Base-by-base conservation (phyloP, 1,140 invertebrate species). In the Drosophila albomicans region DNA sequence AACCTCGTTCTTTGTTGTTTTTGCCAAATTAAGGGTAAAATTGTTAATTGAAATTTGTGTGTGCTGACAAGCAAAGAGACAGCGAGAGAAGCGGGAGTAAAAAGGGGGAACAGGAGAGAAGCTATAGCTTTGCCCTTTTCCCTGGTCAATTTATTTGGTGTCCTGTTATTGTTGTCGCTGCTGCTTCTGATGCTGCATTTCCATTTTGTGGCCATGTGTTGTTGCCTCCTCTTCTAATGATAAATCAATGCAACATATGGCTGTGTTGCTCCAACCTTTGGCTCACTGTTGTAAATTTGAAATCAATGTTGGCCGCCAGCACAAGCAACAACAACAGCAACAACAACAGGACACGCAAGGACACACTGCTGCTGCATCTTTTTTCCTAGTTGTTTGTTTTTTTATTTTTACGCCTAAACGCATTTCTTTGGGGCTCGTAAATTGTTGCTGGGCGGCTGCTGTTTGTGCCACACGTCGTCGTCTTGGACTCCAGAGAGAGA, bases 1-100 rank as follows among this genome's bases (percentile, higher is more conserved):
- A 72, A 64, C 61, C 65, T 63, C 68, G 71, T 70, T 13, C 41
- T 38, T 38, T 78, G 67, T 81, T 72, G 75, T 75, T 74, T 66
- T 81, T 82, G 80, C 71, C 69, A 85, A 89, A 89, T 85, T 89
- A 89, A 79, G 85, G 85, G 81, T 89, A 75, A 89, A 89, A 89
- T 89, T 89, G 85, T 89, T 89, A 89, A 89, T 89, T 89, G 86
- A 89, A 89, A 89, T 85, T 89, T 89, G 85, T 89, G 85, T 84
- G 62, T 78, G 62, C 30, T 45, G 43, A 59, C 57, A 49, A 30
- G 15, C 13, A 41, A 5, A 51, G 49, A 48, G 43, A 52, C 6
- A 32, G 48, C 48, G 35, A 15, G 48, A 56, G 7, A 8, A n/a
- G n/a, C 11, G 1, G n/a, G 61, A 8, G 16, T 5, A 41, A 16